These are phyloP conservation scores for Symphodus melops DNA, from an alignment of 2,113 vertebrate species.

Conservation along the genomic window DNA sequence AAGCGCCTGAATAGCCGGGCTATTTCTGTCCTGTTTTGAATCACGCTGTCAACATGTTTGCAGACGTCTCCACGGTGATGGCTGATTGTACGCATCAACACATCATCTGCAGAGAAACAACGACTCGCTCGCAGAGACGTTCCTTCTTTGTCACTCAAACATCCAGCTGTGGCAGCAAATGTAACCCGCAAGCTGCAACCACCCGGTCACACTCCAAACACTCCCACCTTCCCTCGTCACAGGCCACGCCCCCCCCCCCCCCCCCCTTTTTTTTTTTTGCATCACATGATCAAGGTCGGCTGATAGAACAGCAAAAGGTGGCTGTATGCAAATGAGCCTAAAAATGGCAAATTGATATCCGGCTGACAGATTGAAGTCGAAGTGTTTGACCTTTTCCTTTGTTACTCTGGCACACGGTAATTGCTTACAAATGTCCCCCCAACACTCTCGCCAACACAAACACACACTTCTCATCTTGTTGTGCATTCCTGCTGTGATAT, in stretches of 20 bases:
- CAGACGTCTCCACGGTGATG: constrained; percentile 12
- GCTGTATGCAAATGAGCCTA: constrained; percentile 54
- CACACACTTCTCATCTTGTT: neutral
- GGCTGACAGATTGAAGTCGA: constrained; percentile 35
- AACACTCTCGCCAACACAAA: constrained; percentile 11
- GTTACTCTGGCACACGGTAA: constrained; percentile 29
- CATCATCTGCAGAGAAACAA: neutral
- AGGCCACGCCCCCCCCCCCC: constrained; percentile 27
- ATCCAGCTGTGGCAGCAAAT: constrained; percentile 53
- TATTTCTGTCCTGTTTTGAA: neutral
- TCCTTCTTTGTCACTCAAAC: neutral
- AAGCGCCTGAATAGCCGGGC: neutral
- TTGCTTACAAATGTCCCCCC: constrained; percentile 39
- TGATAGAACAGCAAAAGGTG: constrained; percentile 39
- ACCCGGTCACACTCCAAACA: constrained; percentile 8
- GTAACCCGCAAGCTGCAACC: constrained; percentile 55
- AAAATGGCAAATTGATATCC: constrained; percentile 31
- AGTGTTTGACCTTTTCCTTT: constrained; percentile 63
- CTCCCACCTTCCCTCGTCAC: neutral
- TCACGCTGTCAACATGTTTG: neutral
- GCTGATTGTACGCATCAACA: neutral
- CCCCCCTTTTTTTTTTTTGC: too few relatives aligned
- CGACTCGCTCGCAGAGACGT: neutral
- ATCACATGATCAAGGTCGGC: constrained; percentile 7
- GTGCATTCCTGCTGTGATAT: constrained; percentile 17